Percentiles rank a stretch among this genome's conserved stretches.
Evolutionary conservation across 2,797 vertebrate species (phyloP).

Genomic region (Chrysocyon brachyurus): DNA sequence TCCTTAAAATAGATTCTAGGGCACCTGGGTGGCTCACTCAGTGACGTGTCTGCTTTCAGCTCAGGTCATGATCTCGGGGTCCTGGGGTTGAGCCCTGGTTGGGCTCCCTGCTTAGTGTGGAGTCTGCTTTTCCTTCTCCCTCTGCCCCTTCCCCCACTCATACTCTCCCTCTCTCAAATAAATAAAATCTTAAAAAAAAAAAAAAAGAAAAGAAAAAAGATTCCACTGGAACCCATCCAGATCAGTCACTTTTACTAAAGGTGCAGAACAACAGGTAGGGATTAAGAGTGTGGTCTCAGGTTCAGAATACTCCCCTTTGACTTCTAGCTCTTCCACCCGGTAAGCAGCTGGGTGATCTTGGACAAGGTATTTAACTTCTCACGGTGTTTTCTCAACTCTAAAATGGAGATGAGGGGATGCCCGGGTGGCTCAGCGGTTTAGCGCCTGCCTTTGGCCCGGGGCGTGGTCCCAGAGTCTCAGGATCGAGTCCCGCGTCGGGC

Average conservation of each 20-base stretch:
- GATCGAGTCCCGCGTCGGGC: too few species aligned
- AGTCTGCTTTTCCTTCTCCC: not conserved
- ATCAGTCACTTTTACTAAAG: not conserved
- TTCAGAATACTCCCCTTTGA: not conserved
- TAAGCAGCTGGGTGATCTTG: not conserved
- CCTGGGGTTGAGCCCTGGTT: fast-evolving
- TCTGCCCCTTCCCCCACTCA: not conserved
- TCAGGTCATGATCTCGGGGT: not conserved
- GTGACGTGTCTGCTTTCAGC: not conserved
- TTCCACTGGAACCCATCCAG: not conserved
- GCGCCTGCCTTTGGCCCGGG: too few species aligned
- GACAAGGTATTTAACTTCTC: not conserved
- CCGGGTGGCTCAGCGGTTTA: too few species aligned
- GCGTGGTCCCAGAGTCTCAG: fast-evolving
- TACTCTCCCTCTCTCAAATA: not conserved
- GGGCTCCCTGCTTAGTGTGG: not conserved
- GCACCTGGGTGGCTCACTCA: not conserved
- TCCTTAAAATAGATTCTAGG: not conserved
- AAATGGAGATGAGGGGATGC: not conserved
- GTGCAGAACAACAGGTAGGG: not conserved
- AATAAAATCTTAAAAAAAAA: not conserved
- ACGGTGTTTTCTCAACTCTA: not conserved
- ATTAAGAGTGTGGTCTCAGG: not conserved
- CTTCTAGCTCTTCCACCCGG: not conserved
- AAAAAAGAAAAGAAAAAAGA: not conserved